Conservation (phyloP, 1,140 invertebrate species). For the Gryllus bimaculatus region DNA sequence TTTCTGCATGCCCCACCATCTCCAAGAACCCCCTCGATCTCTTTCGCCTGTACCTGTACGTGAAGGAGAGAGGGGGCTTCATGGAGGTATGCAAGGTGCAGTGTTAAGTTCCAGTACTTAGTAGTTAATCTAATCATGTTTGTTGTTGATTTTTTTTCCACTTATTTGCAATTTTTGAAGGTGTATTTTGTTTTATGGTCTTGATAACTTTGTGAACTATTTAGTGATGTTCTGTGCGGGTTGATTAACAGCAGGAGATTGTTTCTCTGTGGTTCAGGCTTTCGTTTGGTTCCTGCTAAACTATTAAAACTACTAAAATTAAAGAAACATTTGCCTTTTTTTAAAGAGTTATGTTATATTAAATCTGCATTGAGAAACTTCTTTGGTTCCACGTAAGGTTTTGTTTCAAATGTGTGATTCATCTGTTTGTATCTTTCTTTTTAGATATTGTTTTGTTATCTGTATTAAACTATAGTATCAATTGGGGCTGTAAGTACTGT, state of each 20-base stretch:
- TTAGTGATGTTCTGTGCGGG: background rate
- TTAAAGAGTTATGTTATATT: too few relatives aligned
- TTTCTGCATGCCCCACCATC: slow-evolving; percentile 91
- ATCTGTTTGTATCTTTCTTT: too few relatives aligned
- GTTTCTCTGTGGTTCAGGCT: slow-evolving; percentile 15
- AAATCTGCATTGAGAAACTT: too few relatives aligned
- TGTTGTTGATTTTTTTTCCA: background rate
- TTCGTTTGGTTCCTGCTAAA: background rate
- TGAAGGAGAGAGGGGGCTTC: slow-evolving; percentile 93
- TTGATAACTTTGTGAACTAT: background rate
- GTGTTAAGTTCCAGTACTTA: slow-evolving; percentile 47
- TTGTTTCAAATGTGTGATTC: too few relatives aligned
- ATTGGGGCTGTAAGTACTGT: too few relatives aligned
- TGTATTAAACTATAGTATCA: too few relatives aligned
- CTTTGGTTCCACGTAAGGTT: too few relatives aligned
- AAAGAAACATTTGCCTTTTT: too few relatives aligned
- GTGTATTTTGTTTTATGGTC: background rate
- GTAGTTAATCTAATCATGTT: slow-evolving; percentile 12
- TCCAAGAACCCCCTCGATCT: slow-evolving; percentile 97
- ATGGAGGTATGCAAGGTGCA: slow-evolving; percentile 83
- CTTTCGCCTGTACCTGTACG: slow-evolving; percentile 87
- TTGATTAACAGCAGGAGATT: slow-evolving; percentile 17
- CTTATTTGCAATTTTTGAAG: background rate
- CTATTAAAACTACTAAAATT: too few relatives aligned
- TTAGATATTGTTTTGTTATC: too few relatives aligned